These are phyloP conservation scores for Ophioninae sp. DNA, from an alignment of 2,888 invertebrate genomes.

Conservation along the genomic window DNA sequence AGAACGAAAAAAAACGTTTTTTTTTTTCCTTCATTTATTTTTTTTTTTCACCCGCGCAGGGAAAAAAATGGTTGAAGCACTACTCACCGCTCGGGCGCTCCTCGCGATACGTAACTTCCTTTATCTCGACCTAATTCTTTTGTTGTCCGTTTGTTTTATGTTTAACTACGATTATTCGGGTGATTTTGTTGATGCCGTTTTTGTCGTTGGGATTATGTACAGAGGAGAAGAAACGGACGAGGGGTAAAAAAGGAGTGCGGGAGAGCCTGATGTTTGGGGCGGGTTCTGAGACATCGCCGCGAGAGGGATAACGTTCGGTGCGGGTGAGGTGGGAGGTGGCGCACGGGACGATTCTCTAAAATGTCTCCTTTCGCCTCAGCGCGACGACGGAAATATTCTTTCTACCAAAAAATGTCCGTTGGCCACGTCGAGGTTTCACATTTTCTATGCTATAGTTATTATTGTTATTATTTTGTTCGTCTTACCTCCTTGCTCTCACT, in stretches of 20 bases:
- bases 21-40: too few relatives aligned
- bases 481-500: conserved; percentile 28
- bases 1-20: too few relatives aligned
- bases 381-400: not conserved
- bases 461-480: not conserved
- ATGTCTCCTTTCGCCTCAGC: not conserved
- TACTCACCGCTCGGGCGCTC: not conserved
- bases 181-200: conserved; percentile 20
- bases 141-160: not conserved
- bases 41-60: not conserved
- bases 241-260: conserved; percentile 60
- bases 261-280: conserved; percentile 68
- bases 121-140: not conserved
- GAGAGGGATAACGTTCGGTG: conserved; percentile 11
- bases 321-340: not conserved
- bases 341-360: not conserved
- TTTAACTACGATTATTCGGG: not conserved
- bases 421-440: not conserved
- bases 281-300: conserved; percentile 48
- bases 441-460: not conserved
- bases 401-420: not conserved
- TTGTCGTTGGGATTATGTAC: conserved; percentile 44
- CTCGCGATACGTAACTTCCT: not conserved
- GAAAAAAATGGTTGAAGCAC: not conserved
- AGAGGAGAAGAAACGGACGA: conserved; percentile 46